Conservation (phyloP, 2,888 invertebrate genomes). For the Amphiduros pacificus region DNA sequence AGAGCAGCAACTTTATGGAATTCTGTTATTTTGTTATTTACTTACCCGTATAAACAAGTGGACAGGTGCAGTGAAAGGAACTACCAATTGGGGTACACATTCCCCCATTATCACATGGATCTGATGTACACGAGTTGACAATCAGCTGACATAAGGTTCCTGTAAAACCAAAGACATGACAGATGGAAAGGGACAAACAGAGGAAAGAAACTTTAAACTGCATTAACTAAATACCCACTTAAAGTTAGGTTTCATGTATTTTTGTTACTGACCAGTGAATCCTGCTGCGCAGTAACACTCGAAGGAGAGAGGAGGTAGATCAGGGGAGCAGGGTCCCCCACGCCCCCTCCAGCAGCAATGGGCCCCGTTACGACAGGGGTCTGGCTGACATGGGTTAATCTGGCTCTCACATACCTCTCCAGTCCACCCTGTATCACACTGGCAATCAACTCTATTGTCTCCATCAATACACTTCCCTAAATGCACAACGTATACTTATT, state of each 20-base stretch:
- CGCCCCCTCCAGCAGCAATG: conserved; percentile 34
- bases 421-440: conserved; percentile 38
- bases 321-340: conserved; percentile 27
- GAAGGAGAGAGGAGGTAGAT: conserved; percentile 33
- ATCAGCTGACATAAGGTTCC: conserved; percentile 30
- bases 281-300: conserved; percentile 43
- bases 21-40: not conserved
- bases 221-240: too few species aligned
- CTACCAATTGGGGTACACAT: conserved; percentile 29
- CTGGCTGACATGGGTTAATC: conserved; percentile 41
- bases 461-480: conserved; percentile 50
- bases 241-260: too few species aligned
- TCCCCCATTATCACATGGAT: conserved; percentile 36
- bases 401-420: conserved; percentile 39
- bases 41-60: conserved; percentile 33
- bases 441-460: conserved; percentile 39
- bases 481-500: too few species aligned
- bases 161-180: too few species aligned
- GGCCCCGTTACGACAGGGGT: conserved; percentile 43
- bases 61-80: conserved; percentile 34
- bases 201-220: too few species aligned
- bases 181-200: too few species aligned
- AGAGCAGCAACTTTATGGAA: not conserved
- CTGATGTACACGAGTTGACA: conserved; percentile 33
- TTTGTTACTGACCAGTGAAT: conserved; percentile 40